phyloP scores from a whole-genome alignment of 1,140 invertebrate species.

The Belonocnema kinseyi region DNA sequence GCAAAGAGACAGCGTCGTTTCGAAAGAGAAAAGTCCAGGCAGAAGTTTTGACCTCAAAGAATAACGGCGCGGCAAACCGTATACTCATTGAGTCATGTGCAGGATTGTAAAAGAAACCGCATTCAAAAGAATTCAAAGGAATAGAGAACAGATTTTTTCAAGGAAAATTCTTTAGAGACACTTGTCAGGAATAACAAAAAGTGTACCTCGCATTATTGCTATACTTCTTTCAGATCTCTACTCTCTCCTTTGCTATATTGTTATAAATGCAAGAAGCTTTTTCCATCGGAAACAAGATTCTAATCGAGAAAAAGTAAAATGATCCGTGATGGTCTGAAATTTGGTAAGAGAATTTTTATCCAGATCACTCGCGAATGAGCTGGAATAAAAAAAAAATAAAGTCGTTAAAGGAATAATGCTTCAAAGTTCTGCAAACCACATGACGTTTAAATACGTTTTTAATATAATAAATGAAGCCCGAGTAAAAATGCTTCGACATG shows the following conservation, averaged over 20 bases:
- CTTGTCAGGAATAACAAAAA: constrained; percentile 22
- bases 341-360: too few relatives aligned
- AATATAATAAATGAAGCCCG: too few relatives aligned
- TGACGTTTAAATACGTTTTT: too few relatives aligned
- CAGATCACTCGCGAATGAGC: too few relatives aligned
- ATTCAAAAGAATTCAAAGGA: constrained; percentile 18
- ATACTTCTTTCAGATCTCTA: not conserved
- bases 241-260: not conserved
- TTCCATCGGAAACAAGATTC: not conserved
- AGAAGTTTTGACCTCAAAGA: constrained; percentile 24
- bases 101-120: constrained; percentile 2
- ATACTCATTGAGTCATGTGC: constrained; percentile 3
- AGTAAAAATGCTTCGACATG: too few relatives aligned
- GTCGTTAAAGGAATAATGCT: too few relatives aligned
- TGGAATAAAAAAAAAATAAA: too few relatives aligned
- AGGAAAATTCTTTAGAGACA: constrained; percentile 10
- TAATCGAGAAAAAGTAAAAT: not conserved
- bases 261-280: not conserved
- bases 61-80: constrained; percentile 10
- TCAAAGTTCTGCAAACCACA: too few relatives aligned
- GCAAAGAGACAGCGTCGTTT: not conserved
- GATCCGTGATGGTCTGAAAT: too few relatives aligned
- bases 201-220: constrained; percentile 1
- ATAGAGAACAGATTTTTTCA: constrained; percentile 6
- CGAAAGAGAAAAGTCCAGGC: constrained; percentile 20